These are phyloP conservation scores for Calypte anna DNA, from an alignment of 2,113 vertebrate genomes.

Conservation along the genomic window DNA sequence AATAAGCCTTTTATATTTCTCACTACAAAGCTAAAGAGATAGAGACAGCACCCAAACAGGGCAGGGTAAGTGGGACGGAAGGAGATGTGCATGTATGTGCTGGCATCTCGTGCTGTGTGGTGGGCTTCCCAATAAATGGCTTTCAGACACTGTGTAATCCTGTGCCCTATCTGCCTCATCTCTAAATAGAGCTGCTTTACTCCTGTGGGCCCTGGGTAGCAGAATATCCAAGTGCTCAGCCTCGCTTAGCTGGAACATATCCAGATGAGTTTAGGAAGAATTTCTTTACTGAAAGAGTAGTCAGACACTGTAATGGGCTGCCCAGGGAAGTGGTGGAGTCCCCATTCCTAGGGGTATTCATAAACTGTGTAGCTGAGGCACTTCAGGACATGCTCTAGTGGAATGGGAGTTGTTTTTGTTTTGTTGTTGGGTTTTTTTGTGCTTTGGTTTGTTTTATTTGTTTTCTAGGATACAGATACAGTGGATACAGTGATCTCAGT, in stretches of 20 bases:
- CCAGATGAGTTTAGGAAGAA: neutral
- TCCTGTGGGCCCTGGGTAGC: rapidly evolving
- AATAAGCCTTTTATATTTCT: neutral
- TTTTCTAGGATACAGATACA: no score
- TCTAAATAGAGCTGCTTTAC: rapidly evolving
- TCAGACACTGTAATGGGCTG: no score
- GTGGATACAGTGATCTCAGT: no score
- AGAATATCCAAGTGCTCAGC: neutral
- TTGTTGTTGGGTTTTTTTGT: no score
- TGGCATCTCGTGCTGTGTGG: neutral
- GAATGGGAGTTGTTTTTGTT: no score
- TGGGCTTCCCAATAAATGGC: neutral
- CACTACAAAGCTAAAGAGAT: neutral
- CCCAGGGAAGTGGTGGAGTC: no score
- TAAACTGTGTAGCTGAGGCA: no score
- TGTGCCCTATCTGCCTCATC: neutral
- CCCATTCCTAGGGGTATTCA: no score
- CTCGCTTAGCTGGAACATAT: neutral
- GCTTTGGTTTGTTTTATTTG: no score
- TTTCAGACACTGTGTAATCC: neutral
- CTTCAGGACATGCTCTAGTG: no score
- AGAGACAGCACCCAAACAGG: neutral
- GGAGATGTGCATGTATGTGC: rapidly evolving
- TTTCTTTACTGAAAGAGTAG: no score
- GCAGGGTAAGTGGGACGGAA: neutral